Evolutionary conservation across 2,888 invertebrate genomes (phyloP).

Genomic region (Agapetus fuscipes): DNA sequence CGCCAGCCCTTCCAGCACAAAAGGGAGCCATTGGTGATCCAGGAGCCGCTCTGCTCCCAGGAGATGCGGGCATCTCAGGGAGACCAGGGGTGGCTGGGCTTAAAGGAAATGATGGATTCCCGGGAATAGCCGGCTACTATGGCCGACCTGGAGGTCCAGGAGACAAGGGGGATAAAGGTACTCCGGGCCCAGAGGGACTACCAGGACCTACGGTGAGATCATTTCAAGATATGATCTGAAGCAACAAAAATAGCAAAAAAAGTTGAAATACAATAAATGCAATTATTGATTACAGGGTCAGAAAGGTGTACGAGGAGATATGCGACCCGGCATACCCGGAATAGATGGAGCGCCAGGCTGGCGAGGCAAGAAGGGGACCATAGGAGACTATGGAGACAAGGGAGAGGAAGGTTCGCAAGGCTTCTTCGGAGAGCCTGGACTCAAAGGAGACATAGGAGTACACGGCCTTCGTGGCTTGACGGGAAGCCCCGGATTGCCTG

Average conservation of each 20-base stretch:
- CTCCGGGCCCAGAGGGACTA: slow-evolving; percentile 40
- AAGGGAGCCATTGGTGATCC: slow-evolving; percentile 44
- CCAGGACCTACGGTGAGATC: slow-evolving; percentile 42
- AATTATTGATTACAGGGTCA: slow-evolving; percentile 26
- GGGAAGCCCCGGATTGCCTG: slow-evolving; percentile 15
- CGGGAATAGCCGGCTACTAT: slow-evolving; percentile 35
- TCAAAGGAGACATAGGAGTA: slow-evolving; percentile 44
- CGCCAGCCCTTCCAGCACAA: slow-evolving; percentile 32
- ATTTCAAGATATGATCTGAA: too few relatives aligned
- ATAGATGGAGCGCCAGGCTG: slow-evolving; percentile 18
- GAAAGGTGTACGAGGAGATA: slow-evolving; percentile 32
- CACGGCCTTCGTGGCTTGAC: slow-evolving; percentile 27
- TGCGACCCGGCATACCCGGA: slow-evolving; percentile 23
- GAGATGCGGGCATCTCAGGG: slow-evolving; percentile 34
- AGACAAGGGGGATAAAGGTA: slow-evolving; percentile 28
- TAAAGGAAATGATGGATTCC: slow-evolving; percentile 34
- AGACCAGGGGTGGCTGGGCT: slow-evolving; percentile 26
- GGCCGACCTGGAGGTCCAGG: slow-evolving; percentile 32
- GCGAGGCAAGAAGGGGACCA: slow-evolving; percentile 8
- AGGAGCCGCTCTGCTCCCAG: slow-evolving; percentile 39
- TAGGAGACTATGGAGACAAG: slow-evolving; percentile 32
- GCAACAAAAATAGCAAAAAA: too few relatives aligned
- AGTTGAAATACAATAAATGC: too few relatives aligned
- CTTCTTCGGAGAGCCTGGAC: slow-evolving; percentile 40
- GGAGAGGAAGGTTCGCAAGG: slow-evolving; percentile 37